Evolutionary conservation across 2,888 invertebrate genomes (phyloP), one percentile per base, ranked within the genome.

Genomic region (Hemistola chrysoprasaria): DNA sequence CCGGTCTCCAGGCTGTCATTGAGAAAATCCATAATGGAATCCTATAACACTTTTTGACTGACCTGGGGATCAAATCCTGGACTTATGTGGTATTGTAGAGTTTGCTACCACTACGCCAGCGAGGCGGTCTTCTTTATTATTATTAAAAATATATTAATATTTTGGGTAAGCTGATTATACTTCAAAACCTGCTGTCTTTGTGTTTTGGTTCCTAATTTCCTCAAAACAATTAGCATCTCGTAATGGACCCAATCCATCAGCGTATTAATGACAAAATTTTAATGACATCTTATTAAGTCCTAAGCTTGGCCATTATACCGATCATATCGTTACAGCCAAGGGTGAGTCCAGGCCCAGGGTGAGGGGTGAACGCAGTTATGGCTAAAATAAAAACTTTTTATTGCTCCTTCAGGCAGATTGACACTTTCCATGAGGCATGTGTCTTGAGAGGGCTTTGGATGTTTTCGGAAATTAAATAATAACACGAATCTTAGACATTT

Each of bases 381-480:
- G 65, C 53, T 50, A 48, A 40, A 69, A 69, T 69, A 69, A 69
- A 69, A 69, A 69, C 50, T 69, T 66, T 53, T 52, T 56, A 53
- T 52, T 46, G 38, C 32, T 32, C 26, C 25, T 36, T 47, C 37
- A 48, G 50, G 36, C 44, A 51, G 49, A 53, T 55, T 51, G 48
- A 41, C 43, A 36, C 50, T 47, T 42, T 30, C 36, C 33, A 40
- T 39, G 31, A 45, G 50, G 51, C 49, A 53, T 55, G 51, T 49
- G 53, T 50, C 39, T 10, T 16, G 2, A 4, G 16, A 16, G 16
- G 16, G 16, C 21, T 28, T n/a, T n/a, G 27, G 36, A 31, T n/a
- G n/a, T n/a, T n/a, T n/a, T n/a, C n/a, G 31, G 25, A 11, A 24
- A 24, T 33, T 34, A 20, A 25, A 25, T 5, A 8, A 25, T n/a